These are phyloP conservation scores for Helicoverpa armigera DNA, from an alignment of 1,140 invertebrate genomes.

Conservation along the genomic window DNA sequence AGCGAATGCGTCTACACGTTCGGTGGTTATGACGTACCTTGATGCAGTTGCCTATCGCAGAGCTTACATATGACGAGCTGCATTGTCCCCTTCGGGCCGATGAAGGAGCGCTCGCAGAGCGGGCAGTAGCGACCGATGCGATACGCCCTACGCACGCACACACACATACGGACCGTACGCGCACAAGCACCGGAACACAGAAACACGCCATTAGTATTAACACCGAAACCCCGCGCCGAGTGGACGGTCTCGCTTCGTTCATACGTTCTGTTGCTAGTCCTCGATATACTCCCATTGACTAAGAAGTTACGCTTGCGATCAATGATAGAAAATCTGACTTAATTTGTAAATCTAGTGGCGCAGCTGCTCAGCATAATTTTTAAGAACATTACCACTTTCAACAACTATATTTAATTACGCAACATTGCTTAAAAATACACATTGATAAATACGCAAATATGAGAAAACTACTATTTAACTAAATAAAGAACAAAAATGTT, in stretches of 20 bases:
- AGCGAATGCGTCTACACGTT: slow-evolving; percentile 63
- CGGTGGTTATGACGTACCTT: slow-evolving; percentile 81
- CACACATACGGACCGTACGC: slow-evolving; percentile 79
- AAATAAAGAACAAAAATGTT: slow-evolving; percentile 5
- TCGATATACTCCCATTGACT: slow-evolving; percentile 34
- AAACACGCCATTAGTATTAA: slow-evolving; percentile 84
- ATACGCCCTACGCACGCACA: slow-evolving; percentile 85
- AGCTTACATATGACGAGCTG: slow-evolving; percentile 87
- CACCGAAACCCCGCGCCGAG: slow-evolving; percentile 58
- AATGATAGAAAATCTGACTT: background rate
- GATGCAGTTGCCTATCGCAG: slow-evolving; percentile 86
- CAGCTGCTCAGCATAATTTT: background rate
- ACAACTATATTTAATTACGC: background rate
- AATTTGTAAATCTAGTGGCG: background rate
- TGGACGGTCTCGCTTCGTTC: slow-evolving; percentile 48
- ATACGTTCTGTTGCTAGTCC: slow-evolving; percentile 54
- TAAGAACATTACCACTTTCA: background rate
- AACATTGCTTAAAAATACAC: slow-evolving; percentile 6
- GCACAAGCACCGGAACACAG: slow-evolving; percentile 84
- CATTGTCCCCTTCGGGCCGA: slow-evolving; percentile 86
- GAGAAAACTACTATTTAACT: slow-evolving; percentile 7
- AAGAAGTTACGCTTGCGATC: background rate
- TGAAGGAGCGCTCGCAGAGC: slow-evolving; percentile 86
- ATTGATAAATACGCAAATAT: slow-evolving; percentile 20
- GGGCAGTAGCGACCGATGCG: slow-evolving; percentile 87